These are phyloP conservation scores for Taeniopygia guttata DNA, from an alignment of 2,797 vertebrate genomes.

Conservation along the genomic window DNA sequence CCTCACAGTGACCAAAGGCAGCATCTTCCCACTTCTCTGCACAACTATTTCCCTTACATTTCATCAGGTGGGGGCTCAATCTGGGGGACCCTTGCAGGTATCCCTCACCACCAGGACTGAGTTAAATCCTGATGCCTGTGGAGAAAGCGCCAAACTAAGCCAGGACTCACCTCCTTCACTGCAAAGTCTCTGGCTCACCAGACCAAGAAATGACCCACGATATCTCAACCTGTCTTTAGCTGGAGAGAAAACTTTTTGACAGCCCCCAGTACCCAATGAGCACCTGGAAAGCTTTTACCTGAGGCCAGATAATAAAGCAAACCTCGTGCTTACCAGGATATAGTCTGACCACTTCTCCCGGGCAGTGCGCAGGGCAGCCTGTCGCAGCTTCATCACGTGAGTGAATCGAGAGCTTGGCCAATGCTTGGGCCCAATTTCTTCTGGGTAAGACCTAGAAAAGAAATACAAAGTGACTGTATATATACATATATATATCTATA, in stretches of 20 bases:
- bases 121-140: neutral
- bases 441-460: slow-evolving; percentile 85
- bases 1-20: neutral
- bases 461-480: neutral
- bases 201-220: rapidly evolving
- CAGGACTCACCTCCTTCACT: neutral
- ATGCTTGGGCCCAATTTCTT: slow-evolving; percentile 94
- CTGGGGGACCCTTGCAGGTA: neutral
- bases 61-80: neutral
- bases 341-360: slow-evolving; percentile 95
- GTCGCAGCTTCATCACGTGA: slow-evolving; percentile 93
- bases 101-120: neutral
- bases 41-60: neutral
- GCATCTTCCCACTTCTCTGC: neutral
- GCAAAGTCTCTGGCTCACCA: neutral
- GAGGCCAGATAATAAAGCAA: neutral
- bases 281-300: neutral
- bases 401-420: slow-evolving; percentile 91
- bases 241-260: neutral
- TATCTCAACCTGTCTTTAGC: neutral
- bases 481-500: too few species aligned
- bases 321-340: slow-evolving; percentile 82
- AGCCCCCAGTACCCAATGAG: neutral
- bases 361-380: slow-evolving; percentile 89
- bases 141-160: neutral